These are phyloP conservation scores for Acrocephalus scirpaceus DNA, from an alignment of 2,797 vertebrate species.

Conservation along the genomic window DNA sequence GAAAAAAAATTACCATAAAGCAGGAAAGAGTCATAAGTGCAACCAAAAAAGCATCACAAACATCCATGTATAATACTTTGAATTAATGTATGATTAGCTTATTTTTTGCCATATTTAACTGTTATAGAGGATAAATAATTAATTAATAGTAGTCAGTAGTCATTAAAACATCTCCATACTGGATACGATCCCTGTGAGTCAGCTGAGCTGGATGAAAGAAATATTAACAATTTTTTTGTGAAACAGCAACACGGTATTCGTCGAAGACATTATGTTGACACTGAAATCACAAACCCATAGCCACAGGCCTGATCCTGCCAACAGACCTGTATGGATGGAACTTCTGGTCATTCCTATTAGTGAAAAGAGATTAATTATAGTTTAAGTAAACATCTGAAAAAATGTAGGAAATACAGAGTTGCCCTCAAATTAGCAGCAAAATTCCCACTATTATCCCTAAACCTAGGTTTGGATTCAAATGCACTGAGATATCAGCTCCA, in stretches of 20 bases:
- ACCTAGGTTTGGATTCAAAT: background rate
- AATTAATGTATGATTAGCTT: background rate
- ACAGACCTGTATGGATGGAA: background rate
- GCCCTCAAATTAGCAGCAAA: background rate
- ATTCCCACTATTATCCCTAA: background rate
- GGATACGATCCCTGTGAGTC: background rate
- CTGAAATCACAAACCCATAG: background rate
- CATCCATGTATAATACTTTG: accelerated
- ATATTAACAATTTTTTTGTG: background rate
- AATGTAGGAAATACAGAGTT: background rate
- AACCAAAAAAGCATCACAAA: background rate
- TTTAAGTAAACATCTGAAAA: background rate
- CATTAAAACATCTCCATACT: background rate
- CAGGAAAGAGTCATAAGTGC: background rate
- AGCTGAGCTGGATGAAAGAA: background rate
- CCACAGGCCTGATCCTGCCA: background rate
- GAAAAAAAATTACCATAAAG: background rate
- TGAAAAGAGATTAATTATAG: background rate
- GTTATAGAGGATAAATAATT: background rate
- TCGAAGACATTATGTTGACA: background rate
- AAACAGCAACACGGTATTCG: background rate
- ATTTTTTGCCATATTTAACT: background rate
- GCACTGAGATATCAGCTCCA: background rate
- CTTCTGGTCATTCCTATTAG: background rate
- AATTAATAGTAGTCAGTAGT: background rate